These are phyloP conservation scores for Cactoblastis cactorum DNA, from an alignment of 2,888 invertebrate genomes.

Conservation along the genomic window DNA sequence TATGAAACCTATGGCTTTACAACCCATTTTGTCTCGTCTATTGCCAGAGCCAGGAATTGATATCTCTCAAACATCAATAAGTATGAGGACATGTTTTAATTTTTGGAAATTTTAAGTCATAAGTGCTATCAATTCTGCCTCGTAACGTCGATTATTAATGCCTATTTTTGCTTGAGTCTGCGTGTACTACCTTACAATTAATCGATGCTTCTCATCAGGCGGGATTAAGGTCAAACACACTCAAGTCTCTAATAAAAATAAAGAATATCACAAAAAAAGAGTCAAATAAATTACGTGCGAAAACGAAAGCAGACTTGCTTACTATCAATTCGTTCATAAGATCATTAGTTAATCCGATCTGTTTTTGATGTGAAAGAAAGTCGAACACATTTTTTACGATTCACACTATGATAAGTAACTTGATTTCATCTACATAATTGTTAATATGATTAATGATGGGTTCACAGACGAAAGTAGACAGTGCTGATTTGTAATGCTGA, in stretches of 20 bases:
- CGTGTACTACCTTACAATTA: no score
- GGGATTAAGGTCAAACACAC: no score
- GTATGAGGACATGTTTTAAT: no score
- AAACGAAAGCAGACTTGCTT: neutral
- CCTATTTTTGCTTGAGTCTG: no score
- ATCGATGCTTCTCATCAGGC: no score
- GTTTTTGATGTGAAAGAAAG: slow-evolving; percentile 11
- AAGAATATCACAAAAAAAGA: neutral
- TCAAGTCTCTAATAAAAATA: neutral
- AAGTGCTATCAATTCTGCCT: no score
- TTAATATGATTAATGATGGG: slow-evolving; percentile 2
- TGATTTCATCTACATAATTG: slow-evolving; percentile 11
- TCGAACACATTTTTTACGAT: slow-evolving; percentile 3
- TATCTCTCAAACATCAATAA: no score
- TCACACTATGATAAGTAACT: slow-evolving; percentile 6
- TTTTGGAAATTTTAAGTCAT: no score
- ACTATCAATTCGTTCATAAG: neutral
- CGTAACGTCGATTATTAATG: no score
- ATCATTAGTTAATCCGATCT: slow-evolving; percentile 12
- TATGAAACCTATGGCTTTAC: no score
- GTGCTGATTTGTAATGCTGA: neutral
- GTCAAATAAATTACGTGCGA: neutral
- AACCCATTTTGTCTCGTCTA: no score
- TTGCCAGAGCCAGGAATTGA: no score
- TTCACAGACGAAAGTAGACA: neutral